Percentiles rank a stretch among this genome's conserved stretches.
These are phyloP conservation scores for Papilio elwesi DNA, from an alignment of 2,888 invertebrate species.

Conservation along the genomic window DNA sequence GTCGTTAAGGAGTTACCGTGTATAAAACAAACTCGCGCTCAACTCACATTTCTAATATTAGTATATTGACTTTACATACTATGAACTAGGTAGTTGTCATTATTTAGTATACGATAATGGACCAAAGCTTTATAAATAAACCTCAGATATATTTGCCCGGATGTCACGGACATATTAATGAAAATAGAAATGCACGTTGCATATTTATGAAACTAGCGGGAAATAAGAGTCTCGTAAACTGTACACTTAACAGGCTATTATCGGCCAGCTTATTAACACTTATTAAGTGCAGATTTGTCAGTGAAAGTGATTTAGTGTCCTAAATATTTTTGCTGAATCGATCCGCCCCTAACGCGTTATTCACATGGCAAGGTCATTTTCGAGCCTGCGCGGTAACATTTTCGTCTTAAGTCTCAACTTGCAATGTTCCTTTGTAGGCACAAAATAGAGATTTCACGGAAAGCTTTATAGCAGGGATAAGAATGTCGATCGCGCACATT, in stretches of 20 bases:
- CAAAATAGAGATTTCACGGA: constrained; percentile 23
- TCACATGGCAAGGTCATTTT: constrained; percentile 37
- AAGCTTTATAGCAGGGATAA: constrained; percentile 20
- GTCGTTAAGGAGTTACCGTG: too few relatives aligned
- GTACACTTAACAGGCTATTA: constrained; percentile 9
- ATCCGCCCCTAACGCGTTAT: constrained; percentile 32
- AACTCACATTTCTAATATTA: too few relatives aligned
- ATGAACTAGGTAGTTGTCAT: too few relatives aligned
- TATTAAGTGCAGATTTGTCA: constrained; percentile 23
- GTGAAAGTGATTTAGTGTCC: constrained; percentile 35
- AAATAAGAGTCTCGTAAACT: neutral
- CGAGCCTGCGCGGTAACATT: constrained; percentile 37
- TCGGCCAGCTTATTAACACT: neutral
- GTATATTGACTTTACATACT: too few relatives aligned
- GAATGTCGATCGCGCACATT: constrained; percentile 14
- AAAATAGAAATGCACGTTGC: neutral
- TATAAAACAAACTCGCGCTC: too few relatives aligned
- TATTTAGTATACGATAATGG: neutral
- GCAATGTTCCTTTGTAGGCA: constrained; percentile 23
- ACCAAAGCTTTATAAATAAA: neutral
- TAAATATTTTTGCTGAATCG: constrained; percentile 39
- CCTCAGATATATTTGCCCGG: neutral
- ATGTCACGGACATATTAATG: neutral
- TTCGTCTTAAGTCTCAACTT: constrained; percentile 31
- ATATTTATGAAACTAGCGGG: neutral